Conservation (phyloP, 1,140 invertebrate species). For the Littorina saxatilis region DNA sequence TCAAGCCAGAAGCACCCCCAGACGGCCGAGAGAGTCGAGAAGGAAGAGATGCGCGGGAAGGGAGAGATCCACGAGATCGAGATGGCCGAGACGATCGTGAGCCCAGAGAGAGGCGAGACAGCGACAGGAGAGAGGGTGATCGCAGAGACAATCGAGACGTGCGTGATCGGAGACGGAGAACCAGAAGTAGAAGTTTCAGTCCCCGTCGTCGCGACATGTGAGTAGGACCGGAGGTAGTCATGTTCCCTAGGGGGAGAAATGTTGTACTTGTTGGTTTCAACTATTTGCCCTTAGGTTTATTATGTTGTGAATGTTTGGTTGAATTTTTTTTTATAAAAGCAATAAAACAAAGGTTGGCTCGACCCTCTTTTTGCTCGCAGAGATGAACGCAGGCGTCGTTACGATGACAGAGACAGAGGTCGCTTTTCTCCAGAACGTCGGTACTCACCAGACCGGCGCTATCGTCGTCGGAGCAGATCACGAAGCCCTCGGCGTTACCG, state of each 20-base stretch:
- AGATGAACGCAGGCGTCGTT: constrained; percentile 53
- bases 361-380: constrained; percentile 37
- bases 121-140: constrained; percentile 22
- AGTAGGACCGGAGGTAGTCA: not conserved
- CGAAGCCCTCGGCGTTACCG: constrained; percentile 50
- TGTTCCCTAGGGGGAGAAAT: too few species aligned
- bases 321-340: too few species aligned
- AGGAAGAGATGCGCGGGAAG: not conserved
- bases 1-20: constrained; percentile 14
- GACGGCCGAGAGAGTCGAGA: constrained; percentile 26
- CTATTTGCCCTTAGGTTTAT: too few species aligned
- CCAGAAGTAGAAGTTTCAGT: constrained; percentile 45
- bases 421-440: constrained; percentile 41
- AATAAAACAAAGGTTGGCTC: too few species aligned
- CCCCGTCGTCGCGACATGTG: constrained; percentile 43
- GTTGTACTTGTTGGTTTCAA: not conserved
- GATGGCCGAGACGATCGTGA: constrained; percentile 44
- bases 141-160: constrained; percentile 3
- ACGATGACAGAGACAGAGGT: constrained; percentile 46
- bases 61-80: constrained; percentile 29
- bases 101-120: constrained; percentile 31
- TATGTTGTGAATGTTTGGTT: too few species aligned
- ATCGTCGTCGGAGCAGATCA: constrained; percentile 44
- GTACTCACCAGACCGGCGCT: constrained; percentile 45
- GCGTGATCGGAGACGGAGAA: constrained; percentile 27